Percentiles rank a stretch among this genome's conserved stretches.
Conservation (phyloP, 2,888 invertebrate genomes). For the Troilus luridus region DNA sequence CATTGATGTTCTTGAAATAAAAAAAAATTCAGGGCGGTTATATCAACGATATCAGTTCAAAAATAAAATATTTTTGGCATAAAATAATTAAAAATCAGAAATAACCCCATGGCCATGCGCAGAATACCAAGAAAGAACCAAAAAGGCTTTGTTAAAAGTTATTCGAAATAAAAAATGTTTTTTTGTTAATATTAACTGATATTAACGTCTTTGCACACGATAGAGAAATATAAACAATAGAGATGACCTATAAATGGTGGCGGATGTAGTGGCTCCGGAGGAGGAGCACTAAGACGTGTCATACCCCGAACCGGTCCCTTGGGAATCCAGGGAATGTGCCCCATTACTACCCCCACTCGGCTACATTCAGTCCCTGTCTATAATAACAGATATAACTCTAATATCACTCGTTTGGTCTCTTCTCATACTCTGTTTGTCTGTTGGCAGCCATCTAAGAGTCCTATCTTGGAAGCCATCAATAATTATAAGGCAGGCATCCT, state of each 20-base stretch:
- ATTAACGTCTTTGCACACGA: not conserved
- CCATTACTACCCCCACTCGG: constrained; percentile 51
- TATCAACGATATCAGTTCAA: no score
- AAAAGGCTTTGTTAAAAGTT: not conserved
- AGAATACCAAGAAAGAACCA: no score
- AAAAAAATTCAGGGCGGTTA: no score
- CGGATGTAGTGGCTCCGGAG: not conserved
- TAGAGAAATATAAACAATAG: constrained; percentile 6
- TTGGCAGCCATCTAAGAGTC: not conserved
- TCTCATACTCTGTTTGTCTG: constrained; percentile 12
- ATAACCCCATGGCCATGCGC: no score
- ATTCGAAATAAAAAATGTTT: not conserved
- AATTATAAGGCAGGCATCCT: not conserved
- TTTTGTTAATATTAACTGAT: not conserved
- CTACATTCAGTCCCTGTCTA: not conserved
- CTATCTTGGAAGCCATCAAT: not conserved
- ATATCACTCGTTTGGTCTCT: constrained; percentile 16
- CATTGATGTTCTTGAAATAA: no score
- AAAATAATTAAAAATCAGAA: no score
- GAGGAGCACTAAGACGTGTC: constrained; percentile 50
- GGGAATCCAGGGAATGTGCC: constrained; percentile 45
- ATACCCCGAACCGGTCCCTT: constrained; percentile 51
- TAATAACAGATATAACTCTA: constrained; percentile 50
- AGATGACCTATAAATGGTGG: constrained; percentile 22
- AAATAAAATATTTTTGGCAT: no score